Evolutionary conservation across 2,888 invertebrate species (phyloP).

Genomic region (Melieria picta): DNA sequence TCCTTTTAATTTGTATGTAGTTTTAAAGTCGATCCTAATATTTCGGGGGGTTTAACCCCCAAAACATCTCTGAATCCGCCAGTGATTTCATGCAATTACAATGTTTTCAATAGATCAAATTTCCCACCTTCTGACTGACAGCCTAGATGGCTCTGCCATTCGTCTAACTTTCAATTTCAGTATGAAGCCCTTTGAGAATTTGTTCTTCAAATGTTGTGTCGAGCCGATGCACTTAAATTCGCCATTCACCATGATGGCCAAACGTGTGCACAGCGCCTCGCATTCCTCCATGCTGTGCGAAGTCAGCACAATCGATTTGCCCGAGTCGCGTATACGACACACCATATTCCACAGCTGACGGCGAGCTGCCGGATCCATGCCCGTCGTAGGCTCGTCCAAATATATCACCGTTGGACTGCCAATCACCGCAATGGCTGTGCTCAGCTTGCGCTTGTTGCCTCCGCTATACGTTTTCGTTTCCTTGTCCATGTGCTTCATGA

Average conservation of each 20-base stretch:
- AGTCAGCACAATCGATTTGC: constrained; percentile 81
- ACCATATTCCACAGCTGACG: constrained; percentile 84
- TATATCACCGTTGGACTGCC: constrained; percentile 77
- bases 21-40: no score
- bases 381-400: constrained; percentile 75
- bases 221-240: constrained; percentile 79
- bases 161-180: constrained; percentile 66
- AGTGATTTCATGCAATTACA: not conserved
- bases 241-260: constrained; percentile 86
- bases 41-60: no score
- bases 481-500: constrained; percentile 73
- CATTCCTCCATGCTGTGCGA: constrained; percentile 91
- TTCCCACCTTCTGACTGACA: constrained; percentile 33
- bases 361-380: constrained; percentile 69
- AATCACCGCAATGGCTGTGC: constrained; percentile 76
- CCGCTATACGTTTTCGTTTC: constrained; percentile 73
- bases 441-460: constrained; percentile 79
- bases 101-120: not conserved
- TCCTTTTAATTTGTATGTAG: no score
- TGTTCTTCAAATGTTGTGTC: constrained; percentile 80
- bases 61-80: no score
- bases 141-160: constrained; percentile 35
- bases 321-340: constrained; percentile 74
- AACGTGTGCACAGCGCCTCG: constrained; percentile 81
- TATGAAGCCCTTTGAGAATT: constrained; percentile 69